Percentiles rank a stretch among this genome's conserved stretches.
phyloP scores from a whole-genome alignment of 2,888 invertebrate species.

The Cerceris rybyensis region DNA sequence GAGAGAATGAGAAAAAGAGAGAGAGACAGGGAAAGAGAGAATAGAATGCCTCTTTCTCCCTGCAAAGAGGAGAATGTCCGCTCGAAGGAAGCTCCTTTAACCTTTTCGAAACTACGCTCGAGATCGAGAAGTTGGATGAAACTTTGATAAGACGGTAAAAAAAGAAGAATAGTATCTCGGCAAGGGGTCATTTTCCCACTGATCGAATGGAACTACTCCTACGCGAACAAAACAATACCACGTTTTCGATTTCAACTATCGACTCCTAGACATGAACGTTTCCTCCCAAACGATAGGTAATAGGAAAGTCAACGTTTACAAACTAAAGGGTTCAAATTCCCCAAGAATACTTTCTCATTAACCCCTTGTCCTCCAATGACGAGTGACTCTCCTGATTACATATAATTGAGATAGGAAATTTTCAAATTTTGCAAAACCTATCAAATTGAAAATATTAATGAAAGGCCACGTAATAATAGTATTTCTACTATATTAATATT shows the following conservation, averaged over 20 bases:
- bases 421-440: too few relatives aligned
- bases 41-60: slow-evolving; percentile 22
- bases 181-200: slow-evolving; percentile 12
- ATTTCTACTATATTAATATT: too few relatives aligned
- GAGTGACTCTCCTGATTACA: too few relatives aligned
- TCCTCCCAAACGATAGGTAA: not conserved
- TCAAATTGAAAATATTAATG: too few relatives aligned
- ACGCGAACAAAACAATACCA: too few relatives aligned
- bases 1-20: slow-evolving; percentile 61
- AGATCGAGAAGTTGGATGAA: slow-evolving; percentile 41
- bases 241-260: not conserved
- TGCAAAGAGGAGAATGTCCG: slow-evolving; percentile 41
- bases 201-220: not conserved
- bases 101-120: slow-evolving; percentile 41
- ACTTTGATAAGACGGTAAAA: slow-evolving; percentile 40
- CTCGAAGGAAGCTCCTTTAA: slow-evolving; percentile 52
- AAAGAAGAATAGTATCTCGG: slow-evolving; percentile 21
- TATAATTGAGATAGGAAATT: too few relatives aligned
- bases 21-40: slow-evolving; percentile 53
- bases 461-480: too few relatives aligned
- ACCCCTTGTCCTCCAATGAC: too few relatives aligned
- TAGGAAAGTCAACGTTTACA: too few relatives aligned
- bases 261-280: not conserved
- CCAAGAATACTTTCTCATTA: too few relatives aligned
- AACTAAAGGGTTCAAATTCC: too few relatives aligned